phyloP scores from a whole-genome alignment of 1,140 invertebrate genomes.

The Papilio helenus region DNA sequence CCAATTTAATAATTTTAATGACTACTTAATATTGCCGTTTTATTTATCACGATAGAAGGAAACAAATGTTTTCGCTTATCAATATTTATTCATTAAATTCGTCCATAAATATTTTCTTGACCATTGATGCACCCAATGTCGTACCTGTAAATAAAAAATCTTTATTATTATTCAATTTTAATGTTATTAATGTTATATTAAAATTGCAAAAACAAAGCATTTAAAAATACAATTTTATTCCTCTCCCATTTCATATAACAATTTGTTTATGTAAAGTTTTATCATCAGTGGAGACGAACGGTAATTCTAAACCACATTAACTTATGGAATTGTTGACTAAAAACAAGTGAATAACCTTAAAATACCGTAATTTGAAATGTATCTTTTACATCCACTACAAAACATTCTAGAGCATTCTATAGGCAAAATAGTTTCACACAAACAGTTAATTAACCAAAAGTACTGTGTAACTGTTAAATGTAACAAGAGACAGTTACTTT shows the following conservation, averaged over 20 bases:
- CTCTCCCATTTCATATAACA: too few species aligned
- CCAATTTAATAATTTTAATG: too few species aligned
- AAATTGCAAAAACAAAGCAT: too few species aligned
- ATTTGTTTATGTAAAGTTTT: too few species aligned
- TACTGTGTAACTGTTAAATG: background rate
- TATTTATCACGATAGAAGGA: too few species aligned
- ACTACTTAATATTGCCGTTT: too few species aligned
- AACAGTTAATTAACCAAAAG: conserved; percentile 1
- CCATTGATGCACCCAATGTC: background rate
- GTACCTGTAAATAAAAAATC: background rate
- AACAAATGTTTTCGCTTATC: background rate
- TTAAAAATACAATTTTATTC: too few species aligned
- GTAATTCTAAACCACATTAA: too few species aligned
- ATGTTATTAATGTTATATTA: too few species aligned
- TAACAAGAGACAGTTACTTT: background rate
- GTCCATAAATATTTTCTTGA: background rate
- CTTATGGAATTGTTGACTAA: background rate
- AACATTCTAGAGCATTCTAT: background rate
- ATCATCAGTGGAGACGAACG: too few species aligned
- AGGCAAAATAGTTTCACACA: background rate
- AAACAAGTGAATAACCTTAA: background rate
- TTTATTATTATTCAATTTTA: background rate
- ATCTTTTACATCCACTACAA: background rate
- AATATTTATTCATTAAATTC: background rate
- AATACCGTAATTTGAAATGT: background rate